These are phyloP conservation scores for Scaeva pyrastri DNA, from an alignment of 2,888 invertebrate species.

Conservation along the genomic window DNA sequence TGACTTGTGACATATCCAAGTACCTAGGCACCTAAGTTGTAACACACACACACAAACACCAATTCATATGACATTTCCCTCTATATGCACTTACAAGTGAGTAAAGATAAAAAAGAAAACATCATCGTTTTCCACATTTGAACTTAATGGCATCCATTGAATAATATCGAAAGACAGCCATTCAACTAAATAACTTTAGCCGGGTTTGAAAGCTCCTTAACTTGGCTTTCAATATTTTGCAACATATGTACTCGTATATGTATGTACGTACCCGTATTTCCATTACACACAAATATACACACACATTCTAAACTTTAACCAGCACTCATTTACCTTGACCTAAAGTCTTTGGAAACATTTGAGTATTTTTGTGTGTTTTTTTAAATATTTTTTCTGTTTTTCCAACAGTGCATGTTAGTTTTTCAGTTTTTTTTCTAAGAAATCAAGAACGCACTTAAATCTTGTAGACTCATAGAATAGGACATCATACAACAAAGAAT, in stretches of 20 bases:
- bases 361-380: constrained; percentile 18
- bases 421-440: constrained; percentile 6
- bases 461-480: constrained; percentile 22
- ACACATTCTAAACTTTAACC: background rate
- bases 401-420: constrained; percentile 20
- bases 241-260: background rate
- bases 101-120: background rate
- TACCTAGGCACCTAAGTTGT: background rate
- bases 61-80: background rate
- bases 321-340: constrained; percentile 59
- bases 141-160: constrained; percentile 32
- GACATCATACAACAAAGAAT: constrained; percentile 8
- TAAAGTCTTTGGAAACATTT: constrained; percentile 40
- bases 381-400: background rate
- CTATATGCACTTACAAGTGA: background rate
- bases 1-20: background rate
- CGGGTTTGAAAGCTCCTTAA: constrained; percentile 27
- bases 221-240: constrained; percentile 23
- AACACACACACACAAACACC: background rate
- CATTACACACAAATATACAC: background rate
- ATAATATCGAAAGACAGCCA: constrained; percentile 28
- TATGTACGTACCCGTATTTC: too few relatives aligned
- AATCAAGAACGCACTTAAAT: constrained; percentile 27
- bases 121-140: constrained; percentile 2
- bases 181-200: constrained; percentile 36